Base-by-base conservation (phyloP, 2,113 vertebrate species). In the Pelmatolapia mariae region DNA sequence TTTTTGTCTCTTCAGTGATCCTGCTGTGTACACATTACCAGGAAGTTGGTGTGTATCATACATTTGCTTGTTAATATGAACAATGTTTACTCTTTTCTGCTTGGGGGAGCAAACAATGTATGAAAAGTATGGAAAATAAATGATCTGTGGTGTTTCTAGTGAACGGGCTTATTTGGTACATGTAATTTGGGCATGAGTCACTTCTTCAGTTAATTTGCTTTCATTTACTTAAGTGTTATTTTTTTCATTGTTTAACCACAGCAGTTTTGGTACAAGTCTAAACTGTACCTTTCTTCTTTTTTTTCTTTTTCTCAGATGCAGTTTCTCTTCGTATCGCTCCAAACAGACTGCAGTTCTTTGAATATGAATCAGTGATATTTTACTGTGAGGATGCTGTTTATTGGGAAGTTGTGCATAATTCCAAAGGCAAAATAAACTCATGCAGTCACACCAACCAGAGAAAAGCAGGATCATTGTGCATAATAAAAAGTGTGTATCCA, bases 41-140 rank as follows among this genome's bases (percentile, higher is more conserved):
- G 8, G 22, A 43, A 71, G 66, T 43, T 24, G 66, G 66, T 71
- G 5, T 16, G 66, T 71, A 13, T 24, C 36, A 43, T 43, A 0
- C 1, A 71, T 71, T n/a, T 43, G 0, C 0, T 43, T 9, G 7
- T 43, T 40, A 5, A 43, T 24, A 24, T 24, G 1, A 71, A 71
- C 0, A 0, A 11, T 24, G 7, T 40, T 24, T 40, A 15, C n/a
- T 22, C 0, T 66, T 33, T 1, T 63, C 5, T 63, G 1, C 16
- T 33, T 63, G 0, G 0, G 8, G 29, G 2, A 61, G 18, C 10
- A 66, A 1, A 5, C 61, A 38, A 3, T n/a, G 18, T n/a, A 0
- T n/a, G 0, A 66, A 66, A 66, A 66, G 18, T 36, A 66, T 11
- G 18, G 4, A 66, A 66, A 36, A 0, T 0, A 33, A 5, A 7